phyloP scores from a whole-genome alignment of 2,113 vertebrate species.

The Mixornis gularis region DNA sequence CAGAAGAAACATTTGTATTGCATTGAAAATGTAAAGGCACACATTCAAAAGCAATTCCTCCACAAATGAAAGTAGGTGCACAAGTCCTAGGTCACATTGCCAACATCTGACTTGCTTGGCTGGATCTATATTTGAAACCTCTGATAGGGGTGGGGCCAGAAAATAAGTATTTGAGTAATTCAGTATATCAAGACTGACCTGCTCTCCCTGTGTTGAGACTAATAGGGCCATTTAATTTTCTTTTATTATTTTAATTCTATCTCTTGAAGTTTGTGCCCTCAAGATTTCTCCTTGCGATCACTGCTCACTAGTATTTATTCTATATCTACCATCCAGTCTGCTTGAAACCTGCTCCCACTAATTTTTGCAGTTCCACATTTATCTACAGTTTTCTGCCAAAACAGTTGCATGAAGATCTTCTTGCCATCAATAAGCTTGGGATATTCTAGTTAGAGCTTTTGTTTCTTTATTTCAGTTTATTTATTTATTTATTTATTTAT shows the following conservation, averaged over 20 bases:
- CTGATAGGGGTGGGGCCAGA: rapidly evolving
- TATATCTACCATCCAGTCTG: not conserved
- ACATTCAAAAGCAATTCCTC: not conserved
- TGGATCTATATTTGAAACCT: not conserved
- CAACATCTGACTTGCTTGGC: not conserved
- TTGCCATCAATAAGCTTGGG: not conserved
- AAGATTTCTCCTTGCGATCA: not conserved
- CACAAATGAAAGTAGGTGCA: not conserved
- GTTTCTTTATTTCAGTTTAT: not conserved
- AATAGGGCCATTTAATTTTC: not conserved
- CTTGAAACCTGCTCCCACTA: not conserved
- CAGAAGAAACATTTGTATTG: not conserved
- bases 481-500: not conserved
- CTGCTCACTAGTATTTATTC: not conserved
- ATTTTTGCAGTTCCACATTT: not conserved
- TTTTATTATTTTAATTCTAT: not conserved
- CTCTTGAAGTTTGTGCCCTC: not conserved
- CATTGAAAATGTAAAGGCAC: not conserved
- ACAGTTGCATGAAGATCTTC: not conserved
- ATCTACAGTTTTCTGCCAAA: not conserved
- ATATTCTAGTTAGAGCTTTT: not conserved
- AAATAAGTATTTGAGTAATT: not conserved
- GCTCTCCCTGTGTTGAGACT: not conserved
- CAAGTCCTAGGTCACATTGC: not conserved
- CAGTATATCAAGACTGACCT: not conserved